phyloP scores from a whole-genome alignment of 1,140 invertebrate genomes.

The Sminthurinus signatus region DNA sequence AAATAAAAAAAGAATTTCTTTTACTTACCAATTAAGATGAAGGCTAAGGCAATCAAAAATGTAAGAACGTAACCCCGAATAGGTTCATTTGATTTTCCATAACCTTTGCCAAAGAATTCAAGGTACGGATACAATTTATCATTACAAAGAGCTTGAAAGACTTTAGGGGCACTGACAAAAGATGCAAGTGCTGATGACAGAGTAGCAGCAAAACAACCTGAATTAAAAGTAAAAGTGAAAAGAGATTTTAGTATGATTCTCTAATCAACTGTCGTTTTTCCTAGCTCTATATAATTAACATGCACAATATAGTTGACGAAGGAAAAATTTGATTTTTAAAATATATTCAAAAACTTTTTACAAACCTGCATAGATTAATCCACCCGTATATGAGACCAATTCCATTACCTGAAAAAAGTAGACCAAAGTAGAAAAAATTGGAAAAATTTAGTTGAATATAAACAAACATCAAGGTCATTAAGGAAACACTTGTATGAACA shows the following conservation, averaged over 20 bases:
- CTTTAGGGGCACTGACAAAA: constrained; percentile 56
- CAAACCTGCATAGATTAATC: constrained; percentile 50
- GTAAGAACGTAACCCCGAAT: constrained; percentile 53
- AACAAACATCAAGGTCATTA: background rate
- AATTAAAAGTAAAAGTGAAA: too few species aligned
- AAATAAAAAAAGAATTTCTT: background rate
- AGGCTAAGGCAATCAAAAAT: constrained; percentile 53
- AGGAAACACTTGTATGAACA: background rate
- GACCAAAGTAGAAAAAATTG: background rate
- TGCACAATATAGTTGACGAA: too few species aligned
- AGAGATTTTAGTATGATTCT: too few species aligned
- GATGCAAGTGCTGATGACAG: constrained; percentile 59
- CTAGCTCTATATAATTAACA: too few species aligned
- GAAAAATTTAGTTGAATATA: background rate
- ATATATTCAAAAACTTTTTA: too few species aligned
- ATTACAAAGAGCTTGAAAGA: constrained; percentile 26
- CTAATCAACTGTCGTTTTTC: too few species aligned
- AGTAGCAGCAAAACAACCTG: constrained; percentile 61
- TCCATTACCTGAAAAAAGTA: constrained; percentile 51
- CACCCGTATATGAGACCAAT: constrained; percentile 53
- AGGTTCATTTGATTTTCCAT: constrained; percentile 56
- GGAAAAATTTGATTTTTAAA: too few species aligned
- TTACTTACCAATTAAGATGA: constrained; percentile 54
- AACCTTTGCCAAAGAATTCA: constrained; percentile 55
- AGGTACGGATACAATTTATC: constrained; percentile 48